Evolutionary conservation across 2,797 vertebrate species (phyloP), one percentile per base, ranked within the genome.

Genomic region (Etheostoma nigrum): DNA sequence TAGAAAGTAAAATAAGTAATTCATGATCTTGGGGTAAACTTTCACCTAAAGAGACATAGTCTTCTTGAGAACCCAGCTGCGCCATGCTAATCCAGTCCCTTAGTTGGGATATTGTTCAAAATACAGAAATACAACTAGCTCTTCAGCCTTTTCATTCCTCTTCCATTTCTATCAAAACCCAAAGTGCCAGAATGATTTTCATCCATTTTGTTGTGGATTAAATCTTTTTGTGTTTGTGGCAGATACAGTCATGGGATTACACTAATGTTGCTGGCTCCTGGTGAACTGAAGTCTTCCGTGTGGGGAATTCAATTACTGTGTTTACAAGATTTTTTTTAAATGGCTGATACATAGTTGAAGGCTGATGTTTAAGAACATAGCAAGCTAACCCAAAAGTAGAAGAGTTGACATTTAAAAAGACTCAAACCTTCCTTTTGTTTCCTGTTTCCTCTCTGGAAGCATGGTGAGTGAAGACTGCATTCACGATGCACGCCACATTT

Each of bases 371-470:
- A 33, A 25, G 8, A 23, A 48, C 49, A 47, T 63, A 16, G 15
- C 23, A 14, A 52, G 10, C 16, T 64, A 61, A 60, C 60, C 62
- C 42, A 51, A 67, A 64, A 81, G 42, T 4, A 48, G 48, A 55
- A 44, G 47, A 63, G 30, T 14, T 44, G 36, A 59, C 4, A 79
- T 74, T 59, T 60, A 52, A 77, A 79, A 59, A 60, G 53, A 45
- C 23, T 23, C n/a, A 73, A 53, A 73, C 27, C 64, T 66, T 76
- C 42, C 10, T 15, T 66, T 36, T 6, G 36, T 79, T 81, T 67
- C 67, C 6, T 33, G 0, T 63, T n/a, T n/a, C 48, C 36, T 44
- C 70, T 45, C 8, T 59, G n/a, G 18, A 63, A 61, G 36, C 49
- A 13, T 9, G 44, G 13, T 18, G 60, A 58, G 67, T 49, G 51